A percentile compares a stretch with the other conserved stretches of the same genome.
Evolutionary conservation across 2,888 invertebrate genomes (phyloP).

Genomic region (Linyphia triangularis): DNA sequence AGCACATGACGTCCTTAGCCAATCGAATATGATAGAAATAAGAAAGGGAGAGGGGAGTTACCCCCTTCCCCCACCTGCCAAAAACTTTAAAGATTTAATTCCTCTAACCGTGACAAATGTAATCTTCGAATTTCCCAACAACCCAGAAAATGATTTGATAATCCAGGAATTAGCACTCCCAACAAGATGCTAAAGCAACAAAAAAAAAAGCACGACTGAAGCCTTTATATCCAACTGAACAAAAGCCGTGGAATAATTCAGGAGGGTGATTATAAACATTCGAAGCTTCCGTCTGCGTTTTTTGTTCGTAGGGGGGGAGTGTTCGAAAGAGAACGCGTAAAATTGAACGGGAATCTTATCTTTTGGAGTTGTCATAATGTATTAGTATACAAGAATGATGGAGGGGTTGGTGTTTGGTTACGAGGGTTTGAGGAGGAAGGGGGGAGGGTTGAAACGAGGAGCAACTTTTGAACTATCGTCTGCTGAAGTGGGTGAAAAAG

Average conservation of each 20-base stretch:
- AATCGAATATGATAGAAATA: too few species aligned
- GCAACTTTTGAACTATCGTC: neutral
- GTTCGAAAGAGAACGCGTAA: neutral
- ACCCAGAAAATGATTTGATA: constrained; percentile 23
- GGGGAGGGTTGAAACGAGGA: neutral
- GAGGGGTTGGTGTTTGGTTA: constrained; percentile 23
- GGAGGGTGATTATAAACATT: too few species aligned
- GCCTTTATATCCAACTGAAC: too few species aligned
- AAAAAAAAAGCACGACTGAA: too few species aligned
- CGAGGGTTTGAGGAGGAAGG: neutral
- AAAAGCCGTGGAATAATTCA: too few species aligned
- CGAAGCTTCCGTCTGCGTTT: neutral
- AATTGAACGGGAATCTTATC: constrained; percentile 54
- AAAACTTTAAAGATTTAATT: constrained; percentile 51
- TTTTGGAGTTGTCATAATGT: constrained; percentile 40
- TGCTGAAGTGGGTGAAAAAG: neutral
- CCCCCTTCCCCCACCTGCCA: constrained; percentile 37
- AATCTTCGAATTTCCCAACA: constrained; percentile 16
- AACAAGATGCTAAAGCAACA: neutral
- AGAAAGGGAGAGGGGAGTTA: too few species aligned
- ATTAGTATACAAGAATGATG: constrained; percentile 52
- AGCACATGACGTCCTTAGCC: too few species aligned
- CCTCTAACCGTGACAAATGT: constrained; percentile 16
- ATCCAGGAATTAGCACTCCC: constrained; percentile 12
- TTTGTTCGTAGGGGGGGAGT: neutral